Evolutionary conservation across 2,797 vertebrate genomes (phyloP).

Genomic region (Netta rufina): DNA sequence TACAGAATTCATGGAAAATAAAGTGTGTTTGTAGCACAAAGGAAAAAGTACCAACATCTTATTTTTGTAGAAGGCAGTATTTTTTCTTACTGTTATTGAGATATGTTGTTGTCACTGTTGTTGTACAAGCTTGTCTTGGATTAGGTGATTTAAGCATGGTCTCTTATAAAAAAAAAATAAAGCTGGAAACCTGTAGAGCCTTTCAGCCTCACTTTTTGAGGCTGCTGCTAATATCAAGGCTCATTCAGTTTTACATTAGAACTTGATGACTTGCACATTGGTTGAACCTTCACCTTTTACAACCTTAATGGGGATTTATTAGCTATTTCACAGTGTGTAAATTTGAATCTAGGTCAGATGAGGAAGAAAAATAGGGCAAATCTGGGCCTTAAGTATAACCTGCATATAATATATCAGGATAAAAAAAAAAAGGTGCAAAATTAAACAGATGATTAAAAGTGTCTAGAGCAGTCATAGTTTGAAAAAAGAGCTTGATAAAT

Average conservation of each 20-base stretch:
- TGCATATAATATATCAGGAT: slow-evolving; percentile 73
- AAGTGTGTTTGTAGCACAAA: accelerated
- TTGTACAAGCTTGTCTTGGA: not conserved
- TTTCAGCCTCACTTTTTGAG: slow-evolving; percentile 62
- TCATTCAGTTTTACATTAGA: slow-evolving; percentile 82
- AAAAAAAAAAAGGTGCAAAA: slow-evolving; percentile 68
- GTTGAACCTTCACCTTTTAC: slow-evolving; percentile 82
- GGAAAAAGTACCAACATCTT: not conserved
- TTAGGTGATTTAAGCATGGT: slow-evolving; percentile 39
- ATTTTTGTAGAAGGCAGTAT: not conserved
- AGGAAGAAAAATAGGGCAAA: slow-evolving; percentile 79
- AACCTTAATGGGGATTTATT: slow-evolving; percentile 84
- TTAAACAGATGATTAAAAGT: slow-evolving; percentile 77
- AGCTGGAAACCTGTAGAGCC: slow-evolving; percentile 55
- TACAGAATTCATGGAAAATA: not conserved
- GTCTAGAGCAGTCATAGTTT: slow-evolving; percentile 61
- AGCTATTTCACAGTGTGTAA: slow-evolving; percentile 83
- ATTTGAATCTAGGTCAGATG: slow-evolving; percentile 83
- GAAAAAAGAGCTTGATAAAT: slow-evolving; percentile 72
- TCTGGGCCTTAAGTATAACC: slow-evolving; percentile 72
- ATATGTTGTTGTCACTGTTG: slow-evolving; percentile 24
- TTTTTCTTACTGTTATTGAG: not conserved
- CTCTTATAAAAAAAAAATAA: slow-evolving; percentile 50
- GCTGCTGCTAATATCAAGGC: slow-evolving; percentile 78
- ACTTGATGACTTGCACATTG: slow-evolving; percentile 79